These are phyloP conservation scores for Tetragonisca angustula DNA, from an alignment of 2,888 invertebrate genomes.

Conservation along the genomic window DNA sequence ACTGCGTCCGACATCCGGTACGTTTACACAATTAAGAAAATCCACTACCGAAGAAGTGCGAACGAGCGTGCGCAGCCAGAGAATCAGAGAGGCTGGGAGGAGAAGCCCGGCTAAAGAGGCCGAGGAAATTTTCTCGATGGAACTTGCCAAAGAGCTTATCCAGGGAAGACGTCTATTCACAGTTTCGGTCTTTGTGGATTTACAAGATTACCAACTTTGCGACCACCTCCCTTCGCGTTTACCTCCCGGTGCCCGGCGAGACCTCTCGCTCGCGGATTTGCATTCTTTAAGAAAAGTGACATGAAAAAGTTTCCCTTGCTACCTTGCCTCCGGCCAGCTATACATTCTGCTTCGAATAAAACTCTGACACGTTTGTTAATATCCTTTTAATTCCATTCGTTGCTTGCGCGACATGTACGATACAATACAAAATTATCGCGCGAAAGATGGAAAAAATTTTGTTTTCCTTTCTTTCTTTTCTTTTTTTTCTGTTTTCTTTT, in stretches of 20 bases:
- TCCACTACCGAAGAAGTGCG: constrained; percentile 32
- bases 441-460: not conserved
- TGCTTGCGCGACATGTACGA: too few species aligned
- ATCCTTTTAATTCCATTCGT: too few species aligned
- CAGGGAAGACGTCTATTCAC: constrained; percentile 64
- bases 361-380: not conserved
- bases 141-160: constrained; percentile 66
- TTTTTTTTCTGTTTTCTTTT: too few species aligned
- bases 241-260: constrained; percentile 17
- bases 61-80: constrained; percentile 26
- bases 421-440: not conserved
- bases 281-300: constrained; percentile 30
- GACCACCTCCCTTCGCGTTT: constrained; percentile 38
- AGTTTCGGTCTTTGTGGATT: constrained; percentile 70
- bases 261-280: constrained; percentile 32
- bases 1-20: constrained; percentile 52
- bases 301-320: constrained; percentile 28
- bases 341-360: not conserved
- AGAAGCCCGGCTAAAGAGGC: constrained; percentile 8
- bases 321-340: not conserved
- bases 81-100: constrained; percentile 14
- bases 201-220: constrained; percentile 72
- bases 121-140: constrained; percentile 61
- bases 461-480: too few species aligned
- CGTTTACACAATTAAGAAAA: constrained; percentile 61